Percentiles rank a stretch among this genome's conserved stretches.
Evolutionary conservation across 2,797 vertebrate species (phyloP).

Genomic region (Chanos chanos): DNA sequence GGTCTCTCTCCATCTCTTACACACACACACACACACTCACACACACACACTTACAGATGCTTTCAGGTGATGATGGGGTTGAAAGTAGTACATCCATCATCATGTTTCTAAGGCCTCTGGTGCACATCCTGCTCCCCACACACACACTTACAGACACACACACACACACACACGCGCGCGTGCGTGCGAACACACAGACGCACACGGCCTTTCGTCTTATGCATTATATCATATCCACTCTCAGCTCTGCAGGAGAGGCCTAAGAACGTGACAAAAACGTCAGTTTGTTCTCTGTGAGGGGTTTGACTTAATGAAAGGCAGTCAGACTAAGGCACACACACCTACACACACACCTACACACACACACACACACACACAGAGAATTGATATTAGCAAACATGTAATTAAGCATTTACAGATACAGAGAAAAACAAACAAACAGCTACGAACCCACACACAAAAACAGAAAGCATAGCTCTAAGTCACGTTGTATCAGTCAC

Average conservation of each 20-base stretch:
- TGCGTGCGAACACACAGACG: neutral
- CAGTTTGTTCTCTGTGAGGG: conserved; percentile 55
- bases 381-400: too few relatives aligned
- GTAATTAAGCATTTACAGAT: neutral
- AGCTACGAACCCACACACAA: neutral
- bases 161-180: conserved; percentile 18
- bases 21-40: neutral
- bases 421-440: neutral
- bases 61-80: conserved; percentile 62
- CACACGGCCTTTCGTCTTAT: conserved; percentile 44
- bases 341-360: conserved; percentile 12
- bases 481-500: conserved; percentile 31
- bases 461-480: conserved; percentile 20
- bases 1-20: neutral
- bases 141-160: conserved; percentile 11
- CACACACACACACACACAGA: too few relatives aligned
- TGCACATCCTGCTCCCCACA: conserved; percentile 11
- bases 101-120: conserved; percentile 39
- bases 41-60: conserved; percentile 56
- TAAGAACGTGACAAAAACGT: conserved; percentile 54
- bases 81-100: conserved; percentile 72
- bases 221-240: conserved; percentile 68
- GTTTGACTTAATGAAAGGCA: conserved; percentile 56
- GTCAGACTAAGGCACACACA: conserved; percentile 32
- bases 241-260: conserved; percentile 57